These are phyloP conservation scores for Tubulanus polymorphus DNA, from an alignment of 2,888 invertebrate species.

Conservation along the genomic window DNA sequence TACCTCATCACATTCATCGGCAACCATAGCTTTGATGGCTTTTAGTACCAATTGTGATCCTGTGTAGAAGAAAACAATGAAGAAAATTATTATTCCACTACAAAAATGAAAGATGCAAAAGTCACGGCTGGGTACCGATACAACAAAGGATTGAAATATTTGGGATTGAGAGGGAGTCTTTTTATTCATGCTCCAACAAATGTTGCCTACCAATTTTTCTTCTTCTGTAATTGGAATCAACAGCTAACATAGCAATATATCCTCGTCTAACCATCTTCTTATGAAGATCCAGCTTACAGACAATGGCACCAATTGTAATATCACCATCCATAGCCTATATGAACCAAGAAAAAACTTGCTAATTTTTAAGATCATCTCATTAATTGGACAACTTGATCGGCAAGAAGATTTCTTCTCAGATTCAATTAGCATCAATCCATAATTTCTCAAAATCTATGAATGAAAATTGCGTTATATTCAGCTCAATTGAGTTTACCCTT, in stretches of 20 bases:
- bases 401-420: not conserved
- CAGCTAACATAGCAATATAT: slow-evolving; percentile 99
- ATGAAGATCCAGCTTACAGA: slow-evolving; percentile 90
- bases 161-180: not conserved
- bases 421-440: not conserved
- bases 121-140: not conserved
- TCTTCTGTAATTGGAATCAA: slow-evolving; percentile 91
- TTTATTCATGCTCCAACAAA: not conserved
- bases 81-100: not conserved
- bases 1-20: slow-evolving; percentile 90
- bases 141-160: not conserved
- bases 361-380: no score
- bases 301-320: slow-evolving; percentile 84
- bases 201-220: slow-evolving; percentile 77
- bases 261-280: slow-evolving; percentile 77
- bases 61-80: slow-evolving; percentile 45
- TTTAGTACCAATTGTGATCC: slow-evolving; percentile 64
- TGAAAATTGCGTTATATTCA: no score
- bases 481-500: no score
- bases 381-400: not conserved
- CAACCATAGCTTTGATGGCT: slow-evolving; percentile 79
- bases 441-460: no score
- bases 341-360: slow-evolving; percentile 15
- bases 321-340: slow-evolving; percentile 69
- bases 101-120: not conserved